Evolutionary conservation across 2,888 invertebrate genomes (phyloP).

Genomic region (Temnothorax unifasciatus): DNA sequence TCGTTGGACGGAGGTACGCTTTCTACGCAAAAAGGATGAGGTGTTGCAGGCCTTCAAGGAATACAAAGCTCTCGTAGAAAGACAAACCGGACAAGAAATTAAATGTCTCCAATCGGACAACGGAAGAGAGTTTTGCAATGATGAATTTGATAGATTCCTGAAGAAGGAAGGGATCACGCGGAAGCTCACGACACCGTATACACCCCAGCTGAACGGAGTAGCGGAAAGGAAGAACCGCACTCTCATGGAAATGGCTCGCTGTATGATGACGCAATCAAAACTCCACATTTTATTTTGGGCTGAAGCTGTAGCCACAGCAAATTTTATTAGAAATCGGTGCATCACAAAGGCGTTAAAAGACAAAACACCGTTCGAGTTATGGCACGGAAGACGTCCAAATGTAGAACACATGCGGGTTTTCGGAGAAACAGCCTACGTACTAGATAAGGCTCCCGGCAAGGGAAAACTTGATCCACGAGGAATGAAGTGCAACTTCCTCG

Average conservation of each 20-base stretch:
- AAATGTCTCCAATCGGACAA: background rate
- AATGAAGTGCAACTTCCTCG: background rate
- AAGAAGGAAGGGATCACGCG: background rate
- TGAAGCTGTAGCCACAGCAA: background rate
- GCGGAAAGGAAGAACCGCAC: slow-evolving; percentile 6
- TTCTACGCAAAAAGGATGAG: background rate
- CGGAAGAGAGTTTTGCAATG: background rate
- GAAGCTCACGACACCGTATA: background rate
- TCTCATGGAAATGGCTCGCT: background rate
- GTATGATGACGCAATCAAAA: background rate
- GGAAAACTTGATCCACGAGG: background rate
- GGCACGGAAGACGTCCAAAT: background rate
- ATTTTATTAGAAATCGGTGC: background rate
- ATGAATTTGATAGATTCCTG: background rate
- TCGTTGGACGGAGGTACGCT: background rate
- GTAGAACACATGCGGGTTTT: background rate
- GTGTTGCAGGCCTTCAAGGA: background rate
- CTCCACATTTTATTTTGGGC: background rate
- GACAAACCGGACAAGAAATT: background rate
- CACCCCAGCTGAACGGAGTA: background rate
- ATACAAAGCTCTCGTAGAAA: background rate
- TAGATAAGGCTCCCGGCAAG: background rate
- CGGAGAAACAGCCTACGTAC: background rate
- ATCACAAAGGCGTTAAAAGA: background rate
- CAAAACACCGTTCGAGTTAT: background rate